Evolutionary conservation across 2,797 vertebrate genomes (phyloP).

Genomic region (Pseudopleuronectes americanus): DNA sequence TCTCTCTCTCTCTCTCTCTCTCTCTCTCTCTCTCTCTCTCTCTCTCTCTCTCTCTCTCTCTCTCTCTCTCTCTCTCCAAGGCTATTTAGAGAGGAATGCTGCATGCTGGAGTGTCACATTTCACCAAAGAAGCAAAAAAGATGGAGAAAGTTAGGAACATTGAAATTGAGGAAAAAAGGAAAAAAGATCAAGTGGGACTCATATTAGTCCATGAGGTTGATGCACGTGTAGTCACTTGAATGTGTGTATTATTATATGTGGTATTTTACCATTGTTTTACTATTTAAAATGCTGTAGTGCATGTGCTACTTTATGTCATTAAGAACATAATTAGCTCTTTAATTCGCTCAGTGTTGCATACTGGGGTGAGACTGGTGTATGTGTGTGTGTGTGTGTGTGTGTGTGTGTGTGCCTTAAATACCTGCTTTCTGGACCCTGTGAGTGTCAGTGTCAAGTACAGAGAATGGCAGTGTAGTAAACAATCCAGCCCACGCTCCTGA

Average conservation of each 20-base stretch:
- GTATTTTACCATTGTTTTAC: conserved; percentile 13
- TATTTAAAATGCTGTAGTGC: background rate
- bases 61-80: conserved; percentile 2
- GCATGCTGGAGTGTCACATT: conserved; percentile 64
- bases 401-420: background rate
- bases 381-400: conserved; percentile 1
- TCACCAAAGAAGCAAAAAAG: conserved; percentile 68
- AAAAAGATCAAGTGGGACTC: conserved; percentile 18
- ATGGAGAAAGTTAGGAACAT: conserved; percentile 39
- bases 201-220: conserved; percentile 2
- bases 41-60: background rate
- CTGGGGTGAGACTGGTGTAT: conserved; percentile 2
- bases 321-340: conserved; percentile 24
- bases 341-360: conserved; percentile 18
- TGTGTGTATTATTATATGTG: background rate
- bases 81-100: conserved; percentile 72
- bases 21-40: background rate
- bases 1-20: background rate
- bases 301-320: conserved; percentile 28
- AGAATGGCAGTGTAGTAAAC: conserved; percentile 42
- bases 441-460: conserved; percentile 39
- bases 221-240: background rate
- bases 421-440: conserved; percentile 44
- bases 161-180: conserved; percentile 22
- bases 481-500: conserved; percentile 38